Percentiles rank a stretch among this genome's conserved stretches.
phyloP scores from a whole-genome alignment of 2,797 vertebrate genomes.

The Zalophus californianus region DNA sequence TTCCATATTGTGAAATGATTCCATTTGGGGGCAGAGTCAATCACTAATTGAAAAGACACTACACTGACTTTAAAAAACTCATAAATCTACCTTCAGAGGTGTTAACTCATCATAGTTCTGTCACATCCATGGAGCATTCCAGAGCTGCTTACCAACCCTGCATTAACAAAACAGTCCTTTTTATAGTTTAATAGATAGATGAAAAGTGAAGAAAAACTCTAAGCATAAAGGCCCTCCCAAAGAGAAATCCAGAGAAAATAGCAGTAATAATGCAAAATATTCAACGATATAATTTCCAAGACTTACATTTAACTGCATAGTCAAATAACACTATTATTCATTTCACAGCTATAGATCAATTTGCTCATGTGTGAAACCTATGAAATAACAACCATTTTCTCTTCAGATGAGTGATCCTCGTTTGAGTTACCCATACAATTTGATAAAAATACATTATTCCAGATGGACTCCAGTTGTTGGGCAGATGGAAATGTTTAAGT shows the following conservation, averaged over 20 bases:
- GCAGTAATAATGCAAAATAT: slow-evolving; percentile 69
- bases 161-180: neutral
- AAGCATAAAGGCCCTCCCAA: neutral
- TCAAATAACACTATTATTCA: slow-evolving; percentile 70
- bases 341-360: slow-evolving; percentile 73
- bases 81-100: neutral
- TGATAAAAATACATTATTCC: slow-evolving; percentile 75
- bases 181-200: neutral
- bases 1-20: neutral
- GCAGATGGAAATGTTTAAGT: slow-evolving; percentile 73
- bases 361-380: slow-evolving; percentile 69
- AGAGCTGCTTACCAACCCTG: neutral
- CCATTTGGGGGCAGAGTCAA: neutral
- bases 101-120: neutral
- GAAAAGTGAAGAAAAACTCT: slow-evolving; percentile 39
- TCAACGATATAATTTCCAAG: slow-evolving; percentile 68
- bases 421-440: slow-evolving; percentile 59
- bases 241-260: slow-evolving; percentile 62
- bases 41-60: neutral
- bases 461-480: slow-evolving; percentile 61
- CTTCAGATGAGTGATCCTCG: slow-evolving; percentile 59
- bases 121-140: neutral
- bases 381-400: slow-evolving; percentile 73
- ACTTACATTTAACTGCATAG: slow-evolving; percentile 53
- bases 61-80: neutral